Conservation (phyloP, 2,797 vertebrate species). For the Thunnus albacares region DNA sequence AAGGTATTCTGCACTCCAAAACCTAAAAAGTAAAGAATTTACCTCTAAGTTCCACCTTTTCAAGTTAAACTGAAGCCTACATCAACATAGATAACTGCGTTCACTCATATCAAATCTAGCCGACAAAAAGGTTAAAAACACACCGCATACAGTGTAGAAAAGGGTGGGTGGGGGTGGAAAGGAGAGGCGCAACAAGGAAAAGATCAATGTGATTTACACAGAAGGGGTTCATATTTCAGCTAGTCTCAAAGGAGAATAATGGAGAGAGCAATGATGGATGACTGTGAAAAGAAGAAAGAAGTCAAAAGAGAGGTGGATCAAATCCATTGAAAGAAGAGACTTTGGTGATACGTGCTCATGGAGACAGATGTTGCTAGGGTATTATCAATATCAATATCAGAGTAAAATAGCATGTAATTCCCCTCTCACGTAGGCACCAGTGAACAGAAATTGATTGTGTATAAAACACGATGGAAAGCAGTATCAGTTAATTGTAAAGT, state of each 20-base stretch:
- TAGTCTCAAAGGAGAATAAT: not conserved
- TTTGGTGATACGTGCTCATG: not conserved
- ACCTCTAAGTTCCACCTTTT: conserved; percentile 7
- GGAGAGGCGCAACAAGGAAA: conserved; percentile 15
- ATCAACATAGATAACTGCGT: not conserved
- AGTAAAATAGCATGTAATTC: no score
- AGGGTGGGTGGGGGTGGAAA: not conserved
- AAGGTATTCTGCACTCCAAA: not conserved
- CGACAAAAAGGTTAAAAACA: not conserved
- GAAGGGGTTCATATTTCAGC: conserved; percentile 18
- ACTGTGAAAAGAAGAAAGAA: not conserved
- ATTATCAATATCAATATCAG: no score
- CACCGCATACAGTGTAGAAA: not conserved
- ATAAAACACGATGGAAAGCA: no score
- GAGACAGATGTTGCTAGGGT: no score
- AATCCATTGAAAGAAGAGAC: not conserved
- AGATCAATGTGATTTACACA: conserved; percentile 36
- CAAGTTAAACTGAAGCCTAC: not conserved
- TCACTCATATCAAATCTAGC: not conserved
- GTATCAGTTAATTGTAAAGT: no score
- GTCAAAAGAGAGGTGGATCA: conserved; percentile 1
- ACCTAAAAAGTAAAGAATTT: not conserved
- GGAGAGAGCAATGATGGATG: not conserved
- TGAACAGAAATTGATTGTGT: no score
- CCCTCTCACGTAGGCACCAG: no score